These are phyloP conservation scores for Tiphia femorata DNA, from an alignment of 2,888 invertebrate genomes.

Conservation along the genomic window DNA sequence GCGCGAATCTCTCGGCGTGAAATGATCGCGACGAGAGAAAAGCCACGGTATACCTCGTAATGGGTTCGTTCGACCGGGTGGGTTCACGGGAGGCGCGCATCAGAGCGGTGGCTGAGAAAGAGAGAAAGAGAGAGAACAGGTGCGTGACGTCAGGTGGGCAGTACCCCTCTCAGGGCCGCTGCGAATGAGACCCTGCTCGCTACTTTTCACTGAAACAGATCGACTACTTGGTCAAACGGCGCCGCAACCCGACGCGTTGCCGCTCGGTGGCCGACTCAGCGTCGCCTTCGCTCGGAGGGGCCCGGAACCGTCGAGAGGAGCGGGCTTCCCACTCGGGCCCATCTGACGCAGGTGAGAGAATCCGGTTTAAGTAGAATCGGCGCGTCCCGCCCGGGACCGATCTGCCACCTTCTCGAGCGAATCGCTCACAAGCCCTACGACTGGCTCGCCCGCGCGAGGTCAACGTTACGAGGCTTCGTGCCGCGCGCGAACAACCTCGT, in stretches of 20 bases:
- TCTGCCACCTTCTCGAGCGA: too few species aligned
- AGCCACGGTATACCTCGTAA: constrained; percentile 56
- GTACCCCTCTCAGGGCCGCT: constrained; percentile 61
- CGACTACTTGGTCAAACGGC: constrained; percentile 43
- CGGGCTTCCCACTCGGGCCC: too few species aligned
- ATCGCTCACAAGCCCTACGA: too few species aligned
- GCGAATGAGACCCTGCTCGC: constrained; percentile 49
- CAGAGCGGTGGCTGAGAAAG: constrained; percentile 19
- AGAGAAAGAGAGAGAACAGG: constrained; percentile 62
- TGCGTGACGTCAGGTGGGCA: constrained; percentile 68
- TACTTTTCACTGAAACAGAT: constrained; percentile 47
- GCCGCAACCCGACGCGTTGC: constrained; percentile 20
- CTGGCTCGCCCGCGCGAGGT: too few species aligned
- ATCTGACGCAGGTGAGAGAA: too few species aligned
- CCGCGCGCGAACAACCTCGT: too few species aligned
- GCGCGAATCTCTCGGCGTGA: constrained; percentile 52
- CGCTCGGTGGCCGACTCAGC: too few species aligned
- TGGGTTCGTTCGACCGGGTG: constrained; percentile 48
- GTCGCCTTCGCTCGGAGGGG: background rate
- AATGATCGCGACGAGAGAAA: constrained; percentile 49
- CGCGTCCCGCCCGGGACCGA: too few species aligned
- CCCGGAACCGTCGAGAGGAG: constrained; percentile 2
- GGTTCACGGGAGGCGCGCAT: constrained; percentile 54
- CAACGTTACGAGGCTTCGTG: too few species aligned
- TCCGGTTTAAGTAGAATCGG: too few species aligned